Conservation (phyloP, 2,797 vertebrate genomes). For the Gadopsis marmoratus region DNA sequence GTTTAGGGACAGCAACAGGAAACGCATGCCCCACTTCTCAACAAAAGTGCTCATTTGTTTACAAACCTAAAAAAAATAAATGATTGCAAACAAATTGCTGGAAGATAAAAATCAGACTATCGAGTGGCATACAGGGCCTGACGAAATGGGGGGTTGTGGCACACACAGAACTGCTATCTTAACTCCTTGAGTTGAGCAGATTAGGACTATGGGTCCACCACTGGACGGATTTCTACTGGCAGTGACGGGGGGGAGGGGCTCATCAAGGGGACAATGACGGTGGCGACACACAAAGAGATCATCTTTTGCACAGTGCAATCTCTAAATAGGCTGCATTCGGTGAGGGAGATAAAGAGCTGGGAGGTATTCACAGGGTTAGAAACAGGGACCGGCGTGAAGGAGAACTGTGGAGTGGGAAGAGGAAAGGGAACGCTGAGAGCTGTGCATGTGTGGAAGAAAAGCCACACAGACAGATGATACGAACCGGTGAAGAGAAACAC, state of each 20-base stretch:
- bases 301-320: background rate
- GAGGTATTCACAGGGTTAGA: slow-evolving; percentile 26
- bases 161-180: slow-evolving; percentile 13
- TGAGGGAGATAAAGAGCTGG: slow-evolving; percentile 6
- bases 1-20: background rate
- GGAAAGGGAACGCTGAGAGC: background rate
- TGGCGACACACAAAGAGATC: slow-evolving; percentile 16
- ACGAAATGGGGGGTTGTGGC: slow-evolving; percentile 1
- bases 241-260: background rate
- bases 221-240: slow-evolving; percentile 18
- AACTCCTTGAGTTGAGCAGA: slow-evolving; percentile 56
- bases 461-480: background rate
- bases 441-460: background rate
- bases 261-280: slow-evolving; percentile 5
- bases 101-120: background rate
- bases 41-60: background rate
- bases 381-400: background rate
- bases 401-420: background rate
- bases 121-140: background rate
- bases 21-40: background rate
- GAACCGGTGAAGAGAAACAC: background rate
- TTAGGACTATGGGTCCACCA: slow-evolving; percentile 30
- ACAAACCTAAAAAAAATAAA: background rate
- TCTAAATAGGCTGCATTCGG: background rate
- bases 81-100: background rate